phyloP scores from a whole-genome alignment of 2,113 vertebrate genomes.

The Nesoenas mayeri region DNA sequence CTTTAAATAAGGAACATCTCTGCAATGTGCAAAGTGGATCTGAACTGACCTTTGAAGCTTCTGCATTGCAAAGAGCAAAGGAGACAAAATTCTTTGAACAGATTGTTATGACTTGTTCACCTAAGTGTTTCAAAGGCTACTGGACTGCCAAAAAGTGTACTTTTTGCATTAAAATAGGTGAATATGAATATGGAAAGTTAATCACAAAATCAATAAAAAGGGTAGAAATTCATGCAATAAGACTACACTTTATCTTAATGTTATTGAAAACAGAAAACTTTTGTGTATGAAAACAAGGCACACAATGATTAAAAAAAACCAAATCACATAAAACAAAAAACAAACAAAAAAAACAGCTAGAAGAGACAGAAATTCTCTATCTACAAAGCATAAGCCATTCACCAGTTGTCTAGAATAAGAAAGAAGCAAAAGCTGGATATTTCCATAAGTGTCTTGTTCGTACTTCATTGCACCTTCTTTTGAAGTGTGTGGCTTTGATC shows the following conservation, averaged over 20 bases:
- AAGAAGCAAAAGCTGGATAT: not conserved
- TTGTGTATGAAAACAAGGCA: not conserved
- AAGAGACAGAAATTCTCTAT: not conserved
- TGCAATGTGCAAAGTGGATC: not conserved
- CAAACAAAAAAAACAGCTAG: not conserved
- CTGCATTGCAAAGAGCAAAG: constrained; percentile 16
- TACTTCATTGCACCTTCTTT: constrained; percentile 40
- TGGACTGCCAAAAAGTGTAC: not conserved
- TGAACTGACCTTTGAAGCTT: constrained; percentile 38
- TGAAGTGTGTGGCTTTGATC: constrained; percentile 51
- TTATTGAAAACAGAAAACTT: not conserved
- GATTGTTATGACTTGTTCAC: not conserved
- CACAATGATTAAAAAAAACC: not conserved
- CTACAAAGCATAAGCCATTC: not conserved
- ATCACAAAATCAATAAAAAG: not conserved
- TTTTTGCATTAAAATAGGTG: not conserved
- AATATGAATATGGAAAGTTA: not conserved
- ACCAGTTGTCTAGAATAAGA: not conserved
- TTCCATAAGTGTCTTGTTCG: not conserved
- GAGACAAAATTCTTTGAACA: not conserved
- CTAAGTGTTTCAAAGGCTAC: constrained; percentile 16
- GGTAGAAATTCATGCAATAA: not conserved
- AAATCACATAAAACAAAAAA: too few species aligned
- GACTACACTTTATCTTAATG: not conserved
- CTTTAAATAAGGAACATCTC: not conserved